A percentile compares a stretch with the other conserved stretches of the same genome.
These are phyloP conservation scores for Tridacna crocea DNA, from an alignment of 2,888 invertebrate species.

Conservation along the genomic window DNA sequence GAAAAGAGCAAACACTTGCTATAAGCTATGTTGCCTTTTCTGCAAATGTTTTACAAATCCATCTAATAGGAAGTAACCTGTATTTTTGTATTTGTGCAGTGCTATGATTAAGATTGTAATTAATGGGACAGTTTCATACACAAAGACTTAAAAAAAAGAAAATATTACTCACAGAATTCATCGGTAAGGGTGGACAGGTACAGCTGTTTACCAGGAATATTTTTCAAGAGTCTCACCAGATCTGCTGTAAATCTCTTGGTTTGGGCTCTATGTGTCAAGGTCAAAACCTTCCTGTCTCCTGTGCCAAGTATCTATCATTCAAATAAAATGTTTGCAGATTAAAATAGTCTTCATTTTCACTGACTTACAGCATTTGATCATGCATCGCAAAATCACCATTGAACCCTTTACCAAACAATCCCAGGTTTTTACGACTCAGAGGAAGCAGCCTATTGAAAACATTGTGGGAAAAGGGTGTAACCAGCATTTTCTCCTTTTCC, in stretches of 20 bases:
- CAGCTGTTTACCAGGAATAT: slow-evolving; percentile 90
- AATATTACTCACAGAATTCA: slow-evolving; percentile 86
- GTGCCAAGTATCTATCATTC: slow-evolving; percentile 92
- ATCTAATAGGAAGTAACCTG: not conserved
- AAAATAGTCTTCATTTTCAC: too few relatives aligned
- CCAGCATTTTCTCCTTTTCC: too few relatives aligned
- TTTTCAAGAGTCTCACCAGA: slow-evolving; percentile 92
- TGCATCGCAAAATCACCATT: too few relatives aligned
- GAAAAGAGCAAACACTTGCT: not conserved
- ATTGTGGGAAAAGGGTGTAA: too few relatives aligned
- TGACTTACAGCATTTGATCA: too few relatives aligned
- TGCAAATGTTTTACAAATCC: not conserved
- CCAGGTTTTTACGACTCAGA: too few relatives aligned
- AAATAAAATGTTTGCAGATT: not conserved
- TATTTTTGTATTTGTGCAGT: not conserved
- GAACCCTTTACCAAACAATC: too few relatives aligned
- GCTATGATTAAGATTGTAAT: not conserved
- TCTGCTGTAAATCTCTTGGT: slow-evolving; percentile 93
- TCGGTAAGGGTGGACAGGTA: slow-evolving; percentile 89
- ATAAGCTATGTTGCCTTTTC: not conserved
- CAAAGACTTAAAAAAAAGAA: not conserved
- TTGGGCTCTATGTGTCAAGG: slow-evolving; percentile 94
- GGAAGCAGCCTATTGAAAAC: too few relatives aligned
- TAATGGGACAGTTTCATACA: not conserved
- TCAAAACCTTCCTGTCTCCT: slow-evolving; percentile 93